Base-by-base conservation (phyloP, 2,888 invertebrate species). In the Lepetodrilus schrolli region DNA sequence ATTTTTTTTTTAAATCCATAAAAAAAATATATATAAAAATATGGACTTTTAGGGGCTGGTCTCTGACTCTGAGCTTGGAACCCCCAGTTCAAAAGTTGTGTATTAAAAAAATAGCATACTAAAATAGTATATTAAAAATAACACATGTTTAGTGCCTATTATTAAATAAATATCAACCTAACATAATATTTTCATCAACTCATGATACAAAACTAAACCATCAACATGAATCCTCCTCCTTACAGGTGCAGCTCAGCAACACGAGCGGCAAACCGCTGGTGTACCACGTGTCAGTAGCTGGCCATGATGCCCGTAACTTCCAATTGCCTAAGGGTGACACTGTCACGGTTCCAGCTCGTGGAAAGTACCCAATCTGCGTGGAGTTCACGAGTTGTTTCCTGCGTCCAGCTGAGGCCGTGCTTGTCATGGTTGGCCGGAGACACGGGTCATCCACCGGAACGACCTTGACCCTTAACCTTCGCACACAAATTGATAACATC, bases 191-290 rank as follows among this genome's bases (percentile, higher is more conserved):
- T 8, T 38, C 13, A 5, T 38, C 38, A 38, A 38, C n/a, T n/a
- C n/a, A n/a, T n/a, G n/a, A 38, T 38, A 38, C 13, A 48, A n/a
- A 48, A 48, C 48, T 48, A 2, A 3, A 13, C 7, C 47, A n/a
- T 37, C 10, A 21, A 5, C 50, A 10, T 20, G 50, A 66, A 4
- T 5, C 10, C 36, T 17, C 70, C 17, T 21, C 8, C 10, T 48
- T 72, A n/a, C 81, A 90, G 89, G 87, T 90, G 30, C 87, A 87
- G 71, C 74, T 90, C 47, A 86, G 82, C 70, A 91, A 90, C 80
- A 88, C 91, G 2, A 89, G 87, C 77, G 76, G 78, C 23, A 90
- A 90, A 77, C 83, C 89, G 1, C 80, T 91, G 65, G 80, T 83
- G n/a, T 91, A 91, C 81, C 82, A 86, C 34, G 85, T 89, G 0